Base-by-base conservation (phyloP, 2,797 vertebrate genomes). In the Sphaeramia orbicularis region DNA sequence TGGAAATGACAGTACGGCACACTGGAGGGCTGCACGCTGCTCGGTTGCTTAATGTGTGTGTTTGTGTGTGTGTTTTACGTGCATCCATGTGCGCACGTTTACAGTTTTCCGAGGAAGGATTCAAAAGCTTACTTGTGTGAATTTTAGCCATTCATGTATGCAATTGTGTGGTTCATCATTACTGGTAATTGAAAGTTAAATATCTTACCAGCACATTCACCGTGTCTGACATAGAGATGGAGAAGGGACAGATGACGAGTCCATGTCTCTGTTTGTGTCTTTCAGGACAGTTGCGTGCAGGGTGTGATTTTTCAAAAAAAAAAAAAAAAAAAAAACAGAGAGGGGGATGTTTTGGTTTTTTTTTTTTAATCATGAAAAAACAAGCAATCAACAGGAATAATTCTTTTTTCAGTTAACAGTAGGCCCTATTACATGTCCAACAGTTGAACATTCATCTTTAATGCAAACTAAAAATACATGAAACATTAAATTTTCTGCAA, bases 1-100 rank as follows among this genome's bases (percentile, higher is more conserved):
- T 87, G 88, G 82, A 88, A 91, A 85, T 85, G 81, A 85, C 83
- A 86, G 87, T 74, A 72, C 47, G 74, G 83, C 78, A 80, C 78
- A 85, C 72, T 80, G 59, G 74, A 82, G 68, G 61, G 80, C 78
- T 81, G 74, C 73, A 77, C 35, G 70, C 75, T 69, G 81, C 75
- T 78, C 57, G 66, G 53, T 53, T 81, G 70, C 67, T 78, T 67
- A 67, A 72, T 68, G 44, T 79, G 83, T 79, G 65, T 74, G n/a
- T 77, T 45, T 48, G 56, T 58, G 70, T 65, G 74, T 81, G 71
- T 60, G 49, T 62, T 71, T 38, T 35, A 10, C 62, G 36, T 60
- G 74, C 44, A 16, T 42, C 10, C 24, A 5, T 71, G 55, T 66
- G 55, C 41, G 15, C 35, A 0, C 30, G 32, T 53, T 43, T 62